Conservation (phyloP, 2,797 vertebrate species). For the Gambusia yucatana region DNA sequence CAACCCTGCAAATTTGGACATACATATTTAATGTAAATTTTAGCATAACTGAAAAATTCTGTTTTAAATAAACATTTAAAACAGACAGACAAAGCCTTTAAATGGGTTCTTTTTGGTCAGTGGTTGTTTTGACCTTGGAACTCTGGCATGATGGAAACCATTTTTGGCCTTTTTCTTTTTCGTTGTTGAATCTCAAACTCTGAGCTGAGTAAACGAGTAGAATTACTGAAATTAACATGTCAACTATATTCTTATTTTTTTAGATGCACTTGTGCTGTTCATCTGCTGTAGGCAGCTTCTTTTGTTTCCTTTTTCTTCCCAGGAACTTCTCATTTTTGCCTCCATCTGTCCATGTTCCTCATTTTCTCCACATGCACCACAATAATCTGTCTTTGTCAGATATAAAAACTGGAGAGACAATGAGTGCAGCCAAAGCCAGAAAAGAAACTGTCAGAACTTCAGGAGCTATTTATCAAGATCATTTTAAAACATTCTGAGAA, state of each 20-base stretch:
- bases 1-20: background rate
- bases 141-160: background rate
- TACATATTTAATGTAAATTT: background rate
- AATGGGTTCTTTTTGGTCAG: background rate
- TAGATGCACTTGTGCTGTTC: background rate
- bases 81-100: background rate
- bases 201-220: background rate
- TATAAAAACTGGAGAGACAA: background rate
- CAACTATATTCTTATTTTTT: background rate
- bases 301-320: background rate
- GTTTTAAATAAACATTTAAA: background rate
- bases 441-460: background rate
- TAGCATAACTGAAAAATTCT: background rate
- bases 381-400: background rate
- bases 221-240: background rate
- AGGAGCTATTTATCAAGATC: background rate
- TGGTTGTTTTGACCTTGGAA: background rate
- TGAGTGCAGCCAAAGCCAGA: background rate
- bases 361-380: background rate
- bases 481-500: background rate
- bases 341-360: background rate
- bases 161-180: background rate
- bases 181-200: background rate
- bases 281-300: background rate
- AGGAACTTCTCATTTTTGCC: background rate